Evolutionary conservation across 2,888 invertebrate genomes (phyloP).

Genomic region (Drosophila meridionalis): DNA sequence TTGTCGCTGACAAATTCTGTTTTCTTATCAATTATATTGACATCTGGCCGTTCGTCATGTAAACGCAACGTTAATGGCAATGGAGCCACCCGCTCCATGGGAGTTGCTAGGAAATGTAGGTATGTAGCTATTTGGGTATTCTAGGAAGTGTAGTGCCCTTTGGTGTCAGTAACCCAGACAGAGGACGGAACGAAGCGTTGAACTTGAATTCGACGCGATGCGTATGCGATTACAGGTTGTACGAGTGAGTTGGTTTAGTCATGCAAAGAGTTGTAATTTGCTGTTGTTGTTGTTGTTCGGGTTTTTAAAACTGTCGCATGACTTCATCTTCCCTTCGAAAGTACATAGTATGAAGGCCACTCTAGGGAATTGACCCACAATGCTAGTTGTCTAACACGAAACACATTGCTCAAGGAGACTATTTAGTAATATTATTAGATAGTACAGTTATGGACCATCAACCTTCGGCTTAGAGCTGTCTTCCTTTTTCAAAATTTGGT

Average conservation of each 20-base stretch:
- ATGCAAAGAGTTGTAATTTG: constrained; percentile 42
- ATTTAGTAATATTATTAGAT: background rate
- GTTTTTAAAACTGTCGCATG: constrained; percentile 53
- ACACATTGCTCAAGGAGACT: constrained; percentile 38
- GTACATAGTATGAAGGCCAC: constrained; percentile 44
- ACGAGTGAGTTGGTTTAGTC: constrained; percentile 60
- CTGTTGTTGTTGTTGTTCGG: constrained; percentile 7
- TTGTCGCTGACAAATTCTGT: constrained; percentile 36
- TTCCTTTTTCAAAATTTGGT: constrained; percentile 2
- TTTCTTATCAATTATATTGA: constrained; percentile 69
- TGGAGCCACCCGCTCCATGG: constrained; percentile 20
- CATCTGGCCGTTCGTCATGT: constrained; percentile 25
- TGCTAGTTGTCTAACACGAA: constrained; percentile 13
- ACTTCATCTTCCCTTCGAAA: constrained; percentile 71
- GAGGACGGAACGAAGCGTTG: constrained; percentile 66
- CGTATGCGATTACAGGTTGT: constrained; percentile 41
- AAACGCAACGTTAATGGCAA: constrained; percentile 37
- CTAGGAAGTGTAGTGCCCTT: constrained; percentile 55
- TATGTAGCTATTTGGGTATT: constrained; percentile 1
- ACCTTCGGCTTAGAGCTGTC: background rate
- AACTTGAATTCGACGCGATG: constrained; percentile 64
- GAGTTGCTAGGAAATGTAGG: constrained; percentile 34
- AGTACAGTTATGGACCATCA: background rate
- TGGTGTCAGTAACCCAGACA: constrained; percentile 70
- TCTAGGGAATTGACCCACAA: constrained; percentile 30